A percentile compares a stretch with the other conserved stretches of the same genome.
Evolutionary conservation across 2,113 vertebrate genomes (phyloP).

Genomic region (Willisornis vidua): DNA sequence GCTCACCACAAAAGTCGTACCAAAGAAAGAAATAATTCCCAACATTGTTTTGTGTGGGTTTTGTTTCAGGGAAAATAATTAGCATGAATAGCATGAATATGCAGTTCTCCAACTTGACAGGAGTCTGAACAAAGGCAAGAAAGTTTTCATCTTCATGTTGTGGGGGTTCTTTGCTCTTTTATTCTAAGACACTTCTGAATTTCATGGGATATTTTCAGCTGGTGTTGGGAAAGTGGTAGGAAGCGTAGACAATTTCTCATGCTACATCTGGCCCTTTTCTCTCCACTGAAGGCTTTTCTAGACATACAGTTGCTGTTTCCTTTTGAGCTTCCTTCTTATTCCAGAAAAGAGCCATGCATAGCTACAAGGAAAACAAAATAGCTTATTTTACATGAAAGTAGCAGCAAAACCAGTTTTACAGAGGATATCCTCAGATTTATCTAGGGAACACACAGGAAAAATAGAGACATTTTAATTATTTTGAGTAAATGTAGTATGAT

Average conservation of each 20-base stretch:
- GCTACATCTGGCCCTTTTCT: not conserved
- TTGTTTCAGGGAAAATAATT: conserved; percentile 6
- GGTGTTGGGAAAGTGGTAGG: not conserved
- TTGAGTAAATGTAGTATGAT: not conserved
- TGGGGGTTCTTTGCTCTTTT: not conserved
- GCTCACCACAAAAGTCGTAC: not conserved
- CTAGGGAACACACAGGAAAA: not conserved
- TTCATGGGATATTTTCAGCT: not conserved
- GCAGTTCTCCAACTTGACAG: not conserved
- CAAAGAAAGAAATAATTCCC: not conserved
- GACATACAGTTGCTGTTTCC: not conserved
- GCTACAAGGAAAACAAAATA: not conserved
- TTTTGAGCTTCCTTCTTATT: not conserved
- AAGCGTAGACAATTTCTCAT: not conserved
- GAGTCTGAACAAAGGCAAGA: not conserved
- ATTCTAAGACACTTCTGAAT: not conserved
- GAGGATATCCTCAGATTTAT: not conserved
- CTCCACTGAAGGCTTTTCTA: not conserved
- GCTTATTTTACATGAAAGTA: not conserved
- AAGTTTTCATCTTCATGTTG: not conserved
- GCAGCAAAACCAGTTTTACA: not conserved
- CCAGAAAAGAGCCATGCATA: not conserved
- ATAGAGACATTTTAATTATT: not conserved
- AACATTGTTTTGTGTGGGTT: not conserved
- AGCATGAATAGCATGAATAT: not conserved